phyloP scores from a whole-genome alignment of 2,888 invertebrate genomes.

The Epicampocera succincta region DNA sequence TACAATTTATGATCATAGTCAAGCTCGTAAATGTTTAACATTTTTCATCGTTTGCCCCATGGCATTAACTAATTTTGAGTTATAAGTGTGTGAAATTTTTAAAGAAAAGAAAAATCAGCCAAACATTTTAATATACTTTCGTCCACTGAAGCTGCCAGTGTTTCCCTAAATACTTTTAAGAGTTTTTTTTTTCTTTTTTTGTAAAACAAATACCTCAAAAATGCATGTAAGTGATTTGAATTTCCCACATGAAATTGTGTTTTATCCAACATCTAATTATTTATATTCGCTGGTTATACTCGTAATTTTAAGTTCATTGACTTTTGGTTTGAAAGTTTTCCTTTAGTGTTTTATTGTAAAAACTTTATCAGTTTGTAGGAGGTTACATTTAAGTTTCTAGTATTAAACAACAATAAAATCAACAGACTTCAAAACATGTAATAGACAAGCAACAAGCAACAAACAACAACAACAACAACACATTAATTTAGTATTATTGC shows the following conservation, averaged over 20 bases:
- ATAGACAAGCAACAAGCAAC: not conserved
- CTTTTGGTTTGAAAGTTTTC: conserved; percentile 14
- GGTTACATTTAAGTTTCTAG: conserved; percentile 1
- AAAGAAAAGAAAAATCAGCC: too few species aligned
- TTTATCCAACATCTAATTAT: conserved; percentile 21
- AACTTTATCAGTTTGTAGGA: conserved; percentile 17
- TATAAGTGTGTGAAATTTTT: too few species aligned
- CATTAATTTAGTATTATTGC: conserved; percentile 13
- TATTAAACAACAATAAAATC: conserved; percentile 9
- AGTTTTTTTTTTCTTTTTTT: too few species aligned
- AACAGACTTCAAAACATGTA: too few species aligned
- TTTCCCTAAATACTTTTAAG: too few species aligned
- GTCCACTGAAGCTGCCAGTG: too few species aligned
- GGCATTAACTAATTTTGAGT: too few species aligned
- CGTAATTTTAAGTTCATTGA: conserved; percentile 47
- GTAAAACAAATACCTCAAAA: too few species aligned
- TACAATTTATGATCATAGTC: too few species aligned
- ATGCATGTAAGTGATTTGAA: not conserved
- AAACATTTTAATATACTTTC: too few species aligned
- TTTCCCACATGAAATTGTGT: not conserved
- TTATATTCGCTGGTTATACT: conserved; percentile 12
- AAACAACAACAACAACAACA: conserved; percentile 23
- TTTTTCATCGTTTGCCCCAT: too few species aligned
- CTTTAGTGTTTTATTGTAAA: conserved; percentile 21
- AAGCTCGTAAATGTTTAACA: too few species aligned